Base-by-base conservation (phyloP, 2,797 vertebrate species). In the Megalops cyprinoides region DNA sequence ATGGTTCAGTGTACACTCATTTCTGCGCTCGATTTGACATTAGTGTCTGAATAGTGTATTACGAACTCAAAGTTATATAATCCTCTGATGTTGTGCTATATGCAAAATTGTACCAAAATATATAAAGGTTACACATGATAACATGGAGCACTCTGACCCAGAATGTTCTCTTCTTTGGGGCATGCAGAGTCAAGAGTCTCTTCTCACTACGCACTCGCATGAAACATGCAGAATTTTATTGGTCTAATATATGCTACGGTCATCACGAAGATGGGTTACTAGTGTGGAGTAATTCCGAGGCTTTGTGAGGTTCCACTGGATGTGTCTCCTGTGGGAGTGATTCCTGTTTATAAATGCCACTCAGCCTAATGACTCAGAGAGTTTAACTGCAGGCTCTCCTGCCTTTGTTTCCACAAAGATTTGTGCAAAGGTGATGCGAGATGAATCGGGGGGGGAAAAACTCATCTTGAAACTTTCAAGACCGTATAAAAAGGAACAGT, bases 361-460 rank as follows among this genome's bases (percentile, higher is more conserved):
- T n/a, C n/a, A n/a, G n/a, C n/a, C n/a, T n/a, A n/a, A n/a, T n/a
- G n/a, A n/a, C n/a, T n/a, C n/a, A n/a, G n/a, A n/a, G n/a, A n/a
- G n/a, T n/a, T n/a, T n/a, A n/a, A n/a, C n/a, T n/a, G n/a, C n/a
- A n/a, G n/a, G n/a, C n/a, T n/a, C n/a, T n/a, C n/a, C n/a, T n/a
- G n/a, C n/a, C n/a, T n/a, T n/a, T n/a, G n/a, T n/a, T n/a, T n/a
- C n/a, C 51, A 7, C 62, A 4, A 39, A 67, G 62, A 5, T 67
- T 67, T 37, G 62, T 67, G 12, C 9, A 37, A 67, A 71, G 31
- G 9, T 34, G 28, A 42, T 82, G 87, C 75, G 81, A 82, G 85
- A 87, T 81, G 85, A 84, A 81, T n/a, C n/a, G n/a, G 86, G 86
- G n/a, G 86, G 86, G 82, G 79, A 79, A 23, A 82, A 85, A 84